Percentiles rank a stretch among this genome's conserved stretches.
Evolutionary conservation across 2,888 invertebrate species (phyloP).

Genomic region (Eupsilia transversa): DNA sequence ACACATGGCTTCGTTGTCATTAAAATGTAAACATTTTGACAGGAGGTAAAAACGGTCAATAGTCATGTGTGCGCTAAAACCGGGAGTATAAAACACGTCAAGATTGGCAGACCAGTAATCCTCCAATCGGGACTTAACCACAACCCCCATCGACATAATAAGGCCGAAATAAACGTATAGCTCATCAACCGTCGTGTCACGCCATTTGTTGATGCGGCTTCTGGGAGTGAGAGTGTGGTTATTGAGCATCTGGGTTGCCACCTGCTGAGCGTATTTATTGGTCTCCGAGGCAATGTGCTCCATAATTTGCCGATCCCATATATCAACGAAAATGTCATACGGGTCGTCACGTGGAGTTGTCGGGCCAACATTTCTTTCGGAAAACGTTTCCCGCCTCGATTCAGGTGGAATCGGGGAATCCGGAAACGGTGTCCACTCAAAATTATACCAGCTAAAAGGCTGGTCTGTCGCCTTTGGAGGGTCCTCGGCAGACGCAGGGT

Average conservation of each 20-base stretch:
- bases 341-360: slow-evolving; percentile 52
- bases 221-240: neutral
- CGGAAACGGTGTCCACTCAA: slow-evolving; percentile 16
- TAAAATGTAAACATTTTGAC: neutral
- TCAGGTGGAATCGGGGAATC: slow-evolving; percentile 31
- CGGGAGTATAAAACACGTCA: slow-evolving; percentile 13
- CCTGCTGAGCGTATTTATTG: slow-evolving; percentile 36
- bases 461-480: neutral
- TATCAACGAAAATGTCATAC: slow-evolving; percentile 59
- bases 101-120: neutral
- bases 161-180: neutral
- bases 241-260: neutral
- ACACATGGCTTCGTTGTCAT: neutral
- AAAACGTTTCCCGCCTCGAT: slow-evolving; percentile 52
- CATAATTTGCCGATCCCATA: slow-evolving; percentile 66
- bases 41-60: neutral
- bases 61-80: slow-evolving; percentile 12
- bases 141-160: neutral
- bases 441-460: neutral
- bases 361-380: slow-evolving; percentile 52
- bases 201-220: neutral
- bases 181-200: neutral
- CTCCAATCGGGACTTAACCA: neutral
- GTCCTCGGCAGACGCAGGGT: neutral
- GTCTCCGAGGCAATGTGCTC: slow-evolving; percentile 63